Percentiles rank a stretch among this genome's conserved stretches.
phyloP scores from a whole-genome alignment of 2,797 vertebrate species.

The Synaphobranchus kaupii region DNA sequence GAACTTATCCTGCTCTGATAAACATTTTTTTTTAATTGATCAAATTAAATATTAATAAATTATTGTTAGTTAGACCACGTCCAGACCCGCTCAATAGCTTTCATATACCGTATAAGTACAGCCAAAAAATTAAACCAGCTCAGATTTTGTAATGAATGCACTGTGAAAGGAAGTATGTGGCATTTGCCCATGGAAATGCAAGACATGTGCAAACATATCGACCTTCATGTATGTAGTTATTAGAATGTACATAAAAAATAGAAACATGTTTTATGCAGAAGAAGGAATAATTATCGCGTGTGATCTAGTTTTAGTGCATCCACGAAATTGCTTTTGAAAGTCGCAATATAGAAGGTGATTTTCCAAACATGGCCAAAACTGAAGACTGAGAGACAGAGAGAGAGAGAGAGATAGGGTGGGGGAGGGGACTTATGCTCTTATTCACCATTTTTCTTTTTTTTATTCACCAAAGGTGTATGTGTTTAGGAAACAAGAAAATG shows the following conservation, averaged over 20 bases:
- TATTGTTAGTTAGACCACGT: not conserved
- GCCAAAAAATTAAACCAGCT: no score
- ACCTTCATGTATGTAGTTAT: not conserved
- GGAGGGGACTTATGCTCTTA: not conserved
- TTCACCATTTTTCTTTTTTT: not conserved
- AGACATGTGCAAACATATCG: not conserved
- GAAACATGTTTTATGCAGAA: not conserved
- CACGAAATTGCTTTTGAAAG: not conserved
- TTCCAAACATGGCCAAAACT: conserved; percentile 19
- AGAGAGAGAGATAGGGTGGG: not conserved
- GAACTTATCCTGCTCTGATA: not conserved
- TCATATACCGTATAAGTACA: not conserved
- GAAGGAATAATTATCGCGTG: not conserved
- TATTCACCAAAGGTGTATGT: not conserved
- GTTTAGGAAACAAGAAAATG: not conserved
- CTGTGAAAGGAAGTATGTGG: not conserved
- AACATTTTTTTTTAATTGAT: not conserved
- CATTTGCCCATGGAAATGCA: not conserved
- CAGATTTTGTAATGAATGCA: not conserved
- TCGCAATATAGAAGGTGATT: not conserved
- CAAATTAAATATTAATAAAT: not conserved
- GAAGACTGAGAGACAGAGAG: conserved; percentile 4
- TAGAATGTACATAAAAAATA: not conserved
- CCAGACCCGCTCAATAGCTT: not conserved
- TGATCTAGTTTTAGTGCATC: not conserved